phyloP scores from a whole-genome alignment of 2,113 vertebrate genomes.

The Pipra filicauda region DNA sequence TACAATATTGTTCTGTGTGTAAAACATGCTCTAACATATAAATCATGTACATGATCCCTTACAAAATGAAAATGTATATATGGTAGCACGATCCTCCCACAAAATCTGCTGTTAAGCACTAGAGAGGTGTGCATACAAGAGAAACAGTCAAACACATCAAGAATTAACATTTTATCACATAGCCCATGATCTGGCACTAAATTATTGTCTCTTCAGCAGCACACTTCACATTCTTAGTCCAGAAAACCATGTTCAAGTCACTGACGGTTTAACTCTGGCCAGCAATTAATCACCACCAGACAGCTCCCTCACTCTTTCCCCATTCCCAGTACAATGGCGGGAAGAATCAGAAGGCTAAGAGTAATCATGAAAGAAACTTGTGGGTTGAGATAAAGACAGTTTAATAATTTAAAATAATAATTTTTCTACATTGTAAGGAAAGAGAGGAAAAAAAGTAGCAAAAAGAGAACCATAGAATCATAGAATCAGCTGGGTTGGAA shows the following conservation, averaged over 20 bases:
- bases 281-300: not conserved
- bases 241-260: not conserved
- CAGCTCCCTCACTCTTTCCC: accelerated
- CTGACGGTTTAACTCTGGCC: not conserved
- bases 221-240: not conserved
- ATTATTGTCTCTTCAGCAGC: not conserved
- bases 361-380: not conserved
- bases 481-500: no score
- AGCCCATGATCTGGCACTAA: not conserved
- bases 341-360: not conserved
- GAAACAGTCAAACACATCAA: not conserved
- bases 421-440: not conserved
- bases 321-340: accelerated
- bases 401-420: not conserved
- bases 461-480: not conserved
- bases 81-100: not conserved
- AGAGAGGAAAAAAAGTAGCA: not conserved
- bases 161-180: not conserved
- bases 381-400: not conserved
- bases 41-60: not conserved
- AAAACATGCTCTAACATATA: not conserved
- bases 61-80: not conserved
- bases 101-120: not conserved
- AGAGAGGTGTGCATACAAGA: not conserved
- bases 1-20: not conserved